Conservation (phyloP, 1,140 invertebrate species). For the Leptonema lineaticorne region DNA sequence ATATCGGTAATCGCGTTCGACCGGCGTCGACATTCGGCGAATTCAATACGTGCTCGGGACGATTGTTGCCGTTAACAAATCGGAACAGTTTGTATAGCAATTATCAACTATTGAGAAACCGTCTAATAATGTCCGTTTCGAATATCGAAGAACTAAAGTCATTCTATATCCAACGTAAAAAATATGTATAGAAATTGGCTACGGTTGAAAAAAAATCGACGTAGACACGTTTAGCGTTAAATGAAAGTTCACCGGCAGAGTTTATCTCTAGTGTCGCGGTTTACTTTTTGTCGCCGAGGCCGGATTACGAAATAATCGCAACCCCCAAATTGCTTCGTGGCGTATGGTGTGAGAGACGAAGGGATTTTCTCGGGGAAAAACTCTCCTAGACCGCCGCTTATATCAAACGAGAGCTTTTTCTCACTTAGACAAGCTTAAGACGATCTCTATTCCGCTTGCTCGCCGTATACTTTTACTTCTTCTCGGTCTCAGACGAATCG, state of each 20-base stretch:
- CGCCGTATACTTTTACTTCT: too few relatives aligned
- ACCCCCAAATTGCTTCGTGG: slow-evolving; percentile 27
- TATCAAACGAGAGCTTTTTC: not conserved
- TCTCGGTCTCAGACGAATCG: not conserved
- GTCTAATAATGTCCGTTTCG: too few relatives aligned
- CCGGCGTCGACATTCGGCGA: not conserved
- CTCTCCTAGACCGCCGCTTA: not conserved
- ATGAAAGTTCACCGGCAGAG: slow-evolving; percentile 8
- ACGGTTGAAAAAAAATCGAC: too few relatives aligned
- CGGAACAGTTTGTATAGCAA: too few relatives aligned
- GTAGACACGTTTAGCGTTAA: slow-evolving; percentile 16
- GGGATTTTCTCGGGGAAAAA: slow-evolving; percentile 3
- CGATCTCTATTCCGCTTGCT: too few relatives aligned
- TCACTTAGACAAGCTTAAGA: not conserved
- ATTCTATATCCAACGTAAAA: too few relatives aligned
- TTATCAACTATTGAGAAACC: too few relatives aligned
- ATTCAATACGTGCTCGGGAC: slow-evolving; percentile 4
- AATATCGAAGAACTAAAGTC: too few relatives aligned
- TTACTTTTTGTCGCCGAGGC: slow-evolving; percentile 21
- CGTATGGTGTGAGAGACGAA: not conserved
- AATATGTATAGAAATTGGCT: too few relatives aligned
- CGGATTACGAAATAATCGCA: slow-evolving; percentile 33
- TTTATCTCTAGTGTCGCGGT: not conserved
- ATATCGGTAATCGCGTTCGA: slow-evolving; percentile 3
- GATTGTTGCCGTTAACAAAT: not conserved